These are phyloP conservation scores for Taenaris catops DNA, from an alignment of 2,888 invertebrate genomes.

Conservation along the genomic window DNA sequence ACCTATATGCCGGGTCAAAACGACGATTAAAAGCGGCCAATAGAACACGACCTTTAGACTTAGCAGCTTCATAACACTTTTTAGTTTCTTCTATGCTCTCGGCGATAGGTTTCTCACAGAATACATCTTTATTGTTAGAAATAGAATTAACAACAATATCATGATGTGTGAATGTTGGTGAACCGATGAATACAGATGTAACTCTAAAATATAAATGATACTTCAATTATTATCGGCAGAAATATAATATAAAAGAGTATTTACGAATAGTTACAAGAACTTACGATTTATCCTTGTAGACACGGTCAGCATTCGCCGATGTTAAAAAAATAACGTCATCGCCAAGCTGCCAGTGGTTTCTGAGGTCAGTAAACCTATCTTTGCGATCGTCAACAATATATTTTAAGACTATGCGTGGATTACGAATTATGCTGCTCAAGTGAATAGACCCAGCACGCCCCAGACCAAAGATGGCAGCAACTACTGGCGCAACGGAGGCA, in stretches of 20 bases:
- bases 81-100: slow-evolving; percentile 70
- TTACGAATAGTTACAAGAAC: too few relatives aligned
- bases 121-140: slow-evolving; percentile 80
- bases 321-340: slow-evolving; percentile 62
- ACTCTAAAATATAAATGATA: too few relatives aligned
- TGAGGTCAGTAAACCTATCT: slow-evolving; percentile 58
- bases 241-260: too few relatives aligned
- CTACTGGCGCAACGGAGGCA: slow-evolving; percentile 39
- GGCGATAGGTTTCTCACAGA: slow-evolving; percentile 85
- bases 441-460: slow-evolving; percentile 83
- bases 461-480: slow-evolving; percentile 77
- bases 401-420: slow-evolving; percentile 66
- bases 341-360: slow-evolving; percentile 68
- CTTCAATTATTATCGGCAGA: too few relatives aligned
- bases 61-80: slow-evolving; percentile 80
- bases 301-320: slow-evolving; percentile 40
- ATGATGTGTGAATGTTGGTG: slow-evolving; percentile 81
- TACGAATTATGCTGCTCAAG: slow-evolving; percentile 62
- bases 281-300: slow-evolving; percentile 77
- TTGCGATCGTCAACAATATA: slow-evolving; percentile 79
- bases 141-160: slow-evolving; percentile 73
- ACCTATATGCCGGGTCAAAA: slow-evolving; percentile 81
- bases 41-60: slow-evolving; percentile 71
- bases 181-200: slow-evolving; percentile 73
- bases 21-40: slow-evolving; percentile 84